Base-by-base conservation (phyloP, 2,113 vertebrate genomes). In the Muntiacus reevesi region DNA sequence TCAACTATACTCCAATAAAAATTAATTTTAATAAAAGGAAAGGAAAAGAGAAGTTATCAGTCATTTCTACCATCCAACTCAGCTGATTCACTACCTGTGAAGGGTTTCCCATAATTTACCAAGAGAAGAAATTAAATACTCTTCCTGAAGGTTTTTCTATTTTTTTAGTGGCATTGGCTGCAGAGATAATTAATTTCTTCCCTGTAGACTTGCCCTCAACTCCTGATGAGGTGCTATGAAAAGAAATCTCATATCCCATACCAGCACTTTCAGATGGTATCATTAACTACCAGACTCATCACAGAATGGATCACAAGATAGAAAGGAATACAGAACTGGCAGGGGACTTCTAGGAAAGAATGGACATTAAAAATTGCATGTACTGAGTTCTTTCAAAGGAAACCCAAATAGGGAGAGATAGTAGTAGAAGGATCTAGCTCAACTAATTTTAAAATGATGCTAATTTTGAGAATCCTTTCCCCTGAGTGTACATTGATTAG, bases 131-230 rank as follows among this genome's bases (percentile, higher is more conserved):
- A 94, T 95, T 87, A 89, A 95, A 81, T 25, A 40, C 12, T 92
- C 40, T 81, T 96, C n/a, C 64, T 82, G 28, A 92, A 90, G 36
- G 47, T 6, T 67, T 55, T 50, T 81, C 9, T 15, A 28, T 30
- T 10, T 79, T 82, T n/a, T 52, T 45, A 81, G 62, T 59, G 36
- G 15, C 74, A 86, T 40, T 43, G 47, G 54, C 59, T 96, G 7
- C 82, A 95, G 64, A 97, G n/a, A 91, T 92, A 96, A 97, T 97
- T 94, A 95, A 97, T 98, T 96, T 97, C 81, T 96, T 92, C 93
- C 76, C 81, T 82, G 43, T 55, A 95, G 91, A 90, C n/a, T 76
- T 94, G 64, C 60, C 52, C 54, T 94, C 67, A 97, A 74, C 88
- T 87, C 57, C 86, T 81, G 79, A 95, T 89, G 89, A 93, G 83